phyloP scores from a whole-genome alignment of 2,888 invertebrate species.

The Xylophagus ater region DNA sequence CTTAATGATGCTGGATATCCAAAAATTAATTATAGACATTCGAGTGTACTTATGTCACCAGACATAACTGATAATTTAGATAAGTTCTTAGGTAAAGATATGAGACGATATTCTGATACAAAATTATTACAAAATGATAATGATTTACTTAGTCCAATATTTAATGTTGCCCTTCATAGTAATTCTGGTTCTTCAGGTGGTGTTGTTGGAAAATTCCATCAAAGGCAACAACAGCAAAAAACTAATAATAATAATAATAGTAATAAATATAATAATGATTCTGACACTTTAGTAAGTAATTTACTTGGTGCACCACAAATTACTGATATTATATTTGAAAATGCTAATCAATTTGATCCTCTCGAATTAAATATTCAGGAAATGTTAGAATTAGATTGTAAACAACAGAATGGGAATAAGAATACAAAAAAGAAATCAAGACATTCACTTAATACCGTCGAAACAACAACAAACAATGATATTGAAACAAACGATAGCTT shows the following conservation, averaged over 20 bases:
- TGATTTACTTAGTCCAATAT: conserved; percentile 19
- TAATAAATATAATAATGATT: conserved; percentile 6
- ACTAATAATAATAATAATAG: conserved; percentile 1
- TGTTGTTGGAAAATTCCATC: conserved; percentile 1
- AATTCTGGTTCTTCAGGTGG: not conserved
- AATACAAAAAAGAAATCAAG: conserved; percentile 11
- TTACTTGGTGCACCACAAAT: conserved; percentile 22
- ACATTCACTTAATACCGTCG: conserved; percentile 27
- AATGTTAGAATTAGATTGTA: conserved; percentile 42
- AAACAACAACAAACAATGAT: conserved; percentile 27
- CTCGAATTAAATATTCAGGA: conserved; percentile 37
- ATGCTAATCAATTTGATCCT: conserved; percentile 42
- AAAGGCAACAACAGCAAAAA: not conserved
- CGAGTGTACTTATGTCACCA: conserved; percentile 28
- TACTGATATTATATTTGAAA: conserved; percentile 26
- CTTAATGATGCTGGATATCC: conserved; percentile 36
- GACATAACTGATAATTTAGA: conserved; percentile 26
- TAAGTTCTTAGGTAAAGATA: conserved; percentile 29
- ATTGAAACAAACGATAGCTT: conserved; percentile 20
- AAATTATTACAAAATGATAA: conserved; percentile 32
- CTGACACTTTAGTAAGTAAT: not conserved
- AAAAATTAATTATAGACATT: conserved; percentile 35
- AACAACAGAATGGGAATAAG: conserved; percentile 2
- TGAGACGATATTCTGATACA: conserved; percentile 38
- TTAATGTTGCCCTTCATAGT: conserved; percentile 15